Base-by-base conservation (phyloP, 2,797 vertebrate genomes). In the Cryptoblepharus egeriae region DNA sequence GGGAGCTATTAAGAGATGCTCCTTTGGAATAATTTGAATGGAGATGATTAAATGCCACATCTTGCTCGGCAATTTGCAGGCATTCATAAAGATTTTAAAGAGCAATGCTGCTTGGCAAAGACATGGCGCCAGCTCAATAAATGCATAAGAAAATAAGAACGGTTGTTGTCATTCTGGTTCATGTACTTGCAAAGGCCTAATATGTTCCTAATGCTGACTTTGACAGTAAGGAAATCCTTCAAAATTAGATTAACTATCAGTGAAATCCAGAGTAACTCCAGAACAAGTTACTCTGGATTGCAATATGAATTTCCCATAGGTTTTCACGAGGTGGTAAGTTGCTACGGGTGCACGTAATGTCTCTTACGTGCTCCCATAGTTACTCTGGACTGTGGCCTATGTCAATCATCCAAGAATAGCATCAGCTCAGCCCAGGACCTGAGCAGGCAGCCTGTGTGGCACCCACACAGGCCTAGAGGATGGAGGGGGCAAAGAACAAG, bases 1-100 rank as follows among this genome's bases (percentile, higher is more conserved):
- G 32, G 69, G 5, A 73, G 65, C 5, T n/a, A 26, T 1, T 63
- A 85, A 83, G 72, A 32, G 4, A 57, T 80, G 4, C 13, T 32
- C 55, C 78, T 83, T 83, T 77, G 52, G 32, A 89, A 65, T 7
- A 37, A 78, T 81, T 42, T 45, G 80, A 84, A 84, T 79, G 22
- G 5, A 74, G 58, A 77, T 45, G 57, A 45, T n/a, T 45, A 77
- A 57, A 64, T 77, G 64, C 68, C 30, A 72, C 45, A 13, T 85
- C 49, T 61, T 0, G 0, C 60, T 69, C 87, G 79, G n/a, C 26
- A 26, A 83, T 52, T 81, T 74, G 37, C 72, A 77, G 37, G 30
- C 30, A 37, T 37, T 6, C 0, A 0, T 42, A 39, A 85, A 72
- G 57, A 77, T 77, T 82, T 52, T 60, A 85, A 7, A 72, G 18